These are phyloP conservation scores for Dicyrtoma fusca DNA, from an alignment of 2,888 invertebrate genomes.

Conservation along the genomic window DNA sequence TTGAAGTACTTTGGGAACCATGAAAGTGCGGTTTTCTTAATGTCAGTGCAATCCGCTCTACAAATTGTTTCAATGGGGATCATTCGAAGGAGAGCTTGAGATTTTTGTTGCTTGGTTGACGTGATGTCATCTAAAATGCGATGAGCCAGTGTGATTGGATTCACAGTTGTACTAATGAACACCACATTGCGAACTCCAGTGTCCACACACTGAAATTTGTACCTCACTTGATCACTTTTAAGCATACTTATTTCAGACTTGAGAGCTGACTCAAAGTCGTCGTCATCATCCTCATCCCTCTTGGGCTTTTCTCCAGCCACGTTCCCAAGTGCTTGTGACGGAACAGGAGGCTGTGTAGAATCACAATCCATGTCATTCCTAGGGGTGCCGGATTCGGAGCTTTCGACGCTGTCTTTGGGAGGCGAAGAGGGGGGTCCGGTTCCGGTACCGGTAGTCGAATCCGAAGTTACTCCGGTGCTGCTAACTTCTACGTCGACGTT, in stretches of 20 bases:
- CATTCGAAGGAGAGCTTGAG: slow-evolving; percentile 76
- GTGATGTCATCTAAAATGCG: slow-evolving; percentile 74
- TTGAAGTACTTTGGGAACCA: slow-evolving; percentile 76
- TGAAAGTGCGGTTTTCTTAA: slow-evolving; percentile 68
- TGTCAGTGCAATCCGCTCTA: slow-evolving; percentile 76
- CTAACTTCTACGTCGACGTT: neutral
- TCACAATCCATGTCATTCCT: too few species aligned
- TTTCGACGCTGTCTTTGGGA: too few species aligned
- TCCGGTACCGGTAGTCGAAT: neutral
- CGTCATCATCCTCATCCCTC: slow-evolving; percentile 32
- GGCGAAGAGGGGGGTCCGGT: too few species aligned
- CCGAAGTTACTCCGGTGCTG: neutral
- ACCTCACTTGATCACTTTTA: slow-evolving; percentile 56
- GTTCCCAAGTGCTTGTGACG: too few species aligned
- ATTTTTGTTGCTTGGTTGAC: slow-evolving; percentile 70
- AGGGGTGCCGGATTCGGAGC: neutral
- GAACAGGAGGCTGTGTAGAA: too few species aligned
- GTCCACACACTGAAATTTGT: slow-evolving; percentile 69
- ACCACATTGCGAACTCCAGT: slow-evolving; percentile 82
- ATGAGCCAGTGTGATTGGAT: slow-evolving; percentile 73
- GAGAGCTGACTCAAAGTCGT: slow-evolving; percentile 56
- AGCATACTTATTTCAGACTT: slow-evolving; percentile 56
- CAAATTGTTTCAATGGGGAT: slow-evolving; percentile 82
- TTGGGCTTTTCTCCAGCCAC: neutral
- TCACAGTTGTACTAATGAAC: slow-evolving; percentile 77